Conservation (phyloP, 2,113 vertebrate genomes). For the Microtus richardsoni region DNA sequence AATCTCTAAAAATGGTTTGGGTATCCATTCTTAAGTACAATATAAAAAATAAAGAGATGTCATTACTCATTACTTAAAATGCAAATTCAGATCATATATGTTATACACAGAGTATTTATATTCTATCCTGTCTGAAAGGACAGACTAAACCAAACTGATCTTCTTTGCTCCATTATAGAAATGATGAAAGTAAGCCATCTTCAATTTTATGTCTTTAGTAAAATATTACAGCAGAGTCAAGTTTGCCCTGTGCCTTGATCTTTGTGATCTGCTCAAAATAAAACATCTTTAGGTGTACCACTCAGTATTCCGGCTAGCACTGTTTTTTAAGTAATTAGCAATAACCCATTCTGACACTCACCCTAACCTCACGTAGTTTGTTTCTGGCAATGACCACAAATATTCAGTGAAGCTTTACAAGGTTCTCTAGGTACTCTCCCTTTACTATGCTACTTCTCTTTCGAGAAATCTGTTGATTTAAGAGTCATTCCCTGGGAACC, state of each 20-base stretch:
- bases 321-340: slow-evolving; percentile 39
- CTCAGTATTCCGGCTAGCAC: slow-evolving; percentile 11
- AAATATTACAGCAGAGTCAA: slow-evolving; percentile 19
- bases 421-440: not conserved
- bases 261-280: slow-evolving; percentile 31
- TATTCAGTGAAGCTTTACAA: not conserved
- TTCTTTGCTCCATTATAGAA: slow-evolving; percentile 15
- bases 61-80: slow-evolving; percentile 8
- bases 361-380: not conserved
- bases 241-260: slow-evolving; percentile 22
- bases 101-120: slow-evolving; percentile 2
- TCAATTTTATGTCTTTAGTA: slow-evolving; percentile 1
- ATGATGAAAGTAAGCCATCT: not conserved
- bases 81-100: slow-evolving; percentile 40
- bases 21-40: not conserved
- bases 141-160: slow-evolving; percentile 59
- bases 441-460: not conserved
- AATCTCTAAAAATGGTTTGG: not conserved
- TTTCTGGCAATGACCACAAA: slow-evolving; percentile 29
- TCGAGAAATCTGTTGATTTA: not conserved
- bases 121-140: not conserved
- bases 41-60: not conserved
- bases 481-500: not conserved
- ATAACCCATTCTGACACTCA: not conserved
- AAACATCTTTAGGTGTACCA: slow-evolving; percentile 49